A percentile compares a stretch with the other conserved stretches of the same genome.
Conservation (phyloP, 2,888 invertebrate species). For the Diloba caeruleocephala region DNA sequence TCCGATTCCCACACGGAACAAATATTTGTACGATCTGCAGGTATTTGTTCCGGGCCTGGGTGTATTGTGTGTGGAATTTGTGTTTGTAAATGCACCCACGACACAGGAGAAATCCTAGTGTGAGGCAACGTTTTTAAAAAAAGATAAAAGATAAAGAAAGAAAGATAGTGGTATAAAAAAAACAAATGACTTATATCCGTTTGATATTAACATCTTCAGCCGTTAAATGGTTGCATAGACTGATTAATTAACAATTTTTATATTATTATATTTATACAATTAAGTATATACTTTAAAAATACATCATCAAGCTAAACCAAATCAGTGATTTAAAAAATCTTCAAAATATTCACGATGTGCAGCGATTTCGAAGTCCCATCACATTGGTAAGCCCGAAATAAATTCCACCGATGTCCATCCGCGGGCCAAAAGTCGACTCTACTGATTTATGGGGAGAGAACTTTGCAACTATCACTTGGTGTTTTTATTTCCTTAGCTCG, state of each 20-base stretch:
- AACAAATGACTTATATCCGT: no score
- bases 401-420: constrained; percentile 82
- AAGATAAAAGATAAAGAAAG: no score
- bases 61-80: no score
- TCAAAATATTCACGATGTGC: constrained; percentile 48
- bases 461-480: constrained; percentile 78
- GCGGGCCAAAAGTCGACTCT: constrained; percentile 58
- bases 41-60: no score
- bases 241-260: constrained; percentile 48
- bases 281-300: no score
- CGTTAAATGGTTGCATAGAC: constrained; percentile 8
- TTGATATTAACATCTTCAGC: constrained; percentile 5
- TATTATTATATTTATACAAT: constrained; percentile 39
- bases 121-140: no score
- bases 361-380: constrained; percentile 50
- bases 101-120: no score
- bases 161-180: no score
- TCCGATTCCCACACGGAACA: no score
- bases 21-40: no score
- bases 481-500: constrained; percentile 75
- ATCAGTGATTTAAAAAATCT: constrained; percentile 33
- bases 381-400: constrained; percentile 71
- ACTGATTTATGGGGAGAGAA: constrained; percentile 85
- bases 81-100: no score
- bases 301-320: constrained; percentile 38